Evolutionary conservation across 1,140 invertebrate genomes (phyloP), one percentile per base, ranked within the genome.

Genomic region (Zaprionus camerounensis): DNA sequence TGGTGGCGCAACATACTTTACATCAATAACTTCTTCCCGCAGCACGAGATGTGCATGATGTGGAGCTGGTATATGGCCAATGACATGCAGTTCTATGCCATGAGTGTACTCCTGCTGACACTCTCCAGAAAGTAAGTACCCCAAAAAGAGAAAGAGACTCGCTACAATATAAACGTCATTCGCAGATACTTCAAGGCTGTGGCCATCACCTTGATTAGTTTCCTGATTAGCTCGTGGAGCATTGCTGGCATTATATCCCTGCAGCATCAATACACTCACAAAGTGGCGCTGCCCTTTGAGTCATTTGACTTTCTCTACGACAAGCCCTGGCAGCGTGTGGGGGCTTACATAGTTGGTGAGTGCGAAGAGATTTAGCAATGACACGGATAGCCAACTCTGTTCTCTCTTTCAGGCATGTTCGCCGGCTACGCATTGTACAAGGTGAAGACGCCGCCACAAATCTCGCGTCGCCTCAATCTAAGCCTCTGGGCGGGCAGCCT

Each of bases 51-150:
- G 95, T 97, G 97, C 88, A 97, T 97, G 96, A 94, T 97, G 51
- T 97, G 96, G 97, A 96, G 96, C 67, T 97, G 97, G 97, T 98
- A 98, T 90, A 97, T 98, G 95, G 96, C 97, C 11, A 97, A 98
- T 78, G 97, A 99, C 80, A 99, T 98, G 76, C 98, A 98, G 91
- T 97, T 97, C 87, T 97, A 96, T 91, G 94, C 96, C 3, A 94
- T 97, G 64, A 96, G 96, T 9, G 95, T 96, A 41, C 92, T 97
- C 58, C 86, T 97, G 5, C 93, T 97, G 38, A 92, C 96, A 2
- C 93, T 97, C n/a, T 96, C 96, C 51, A 94, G 95, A n/a, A 96
- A 95, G 95, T 97, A 94, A 93, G 76, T 81, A 13, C 31, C 15
- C 3, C 7, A 1, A 20, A 13, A 2, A 11, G 6, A 5, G n/a